Evolutionary conservation across 2,888 invertebrate species (phyloP), one percentile per base, ranked within the genome.

Genomic region (Idaea biselata): DNA sequence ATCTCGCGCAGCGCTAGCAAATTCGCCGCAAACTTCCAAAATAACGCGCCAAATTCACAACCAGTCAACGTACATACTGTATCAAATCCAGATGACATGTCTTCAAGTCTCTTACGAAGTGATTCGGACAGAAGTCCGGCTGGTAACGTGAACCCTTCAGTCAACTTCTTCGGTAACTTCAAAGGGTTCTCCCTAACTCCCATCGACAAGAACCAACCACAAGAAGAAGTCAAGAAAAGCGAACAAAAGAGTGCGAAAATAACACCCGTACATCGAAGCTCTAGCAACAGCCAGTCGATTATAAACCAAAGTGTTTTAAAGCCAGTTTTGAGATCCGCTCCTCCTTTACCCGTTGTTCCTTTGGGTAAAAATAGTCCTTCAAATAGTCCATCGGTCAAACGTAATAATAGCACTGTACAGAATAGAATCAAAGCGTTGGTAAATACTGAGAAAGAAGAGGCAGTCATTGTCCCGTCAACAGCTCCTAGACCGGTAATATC

Each of bases 151-250:
- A 91, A 91, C 71, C 90, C 93, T 58, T 81, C 93, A 44, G 87
- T 93, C 65, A 95, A 95, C 76, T 95, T 97, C 87, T 97, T 97
- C 82, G 97, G 97, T 0, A 96, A 97, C 76, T 97, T 97, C 88
- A 97, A 96, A 86, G 97, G 97, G 0, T 97, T 97, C 84, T 95
- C 96, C 0, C 93, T 97, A 58, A 93, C 95, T 0, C 96, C 96
- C 0, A 89, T 95, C 0, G 93, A 93, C 53, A 92, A 91, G 73
- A 85, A 87, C 63, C 87, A 88, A 7, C 85, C 86, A 0, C 68
- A 68, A 32, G 73, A 77, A 18, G 73, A 74, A 1, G 57, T 69
- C 4, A 68, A 69, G 58, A 73, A 71, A 16, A 65, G 79, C 0
- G 71, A 75, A 1, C 80, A 71, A 25, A 89, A 88, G 69, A 94